Evolutionary conservation across 2,113 vertebrate genomes (phyloP).

Genomic region (Mus pahari): DNA sequence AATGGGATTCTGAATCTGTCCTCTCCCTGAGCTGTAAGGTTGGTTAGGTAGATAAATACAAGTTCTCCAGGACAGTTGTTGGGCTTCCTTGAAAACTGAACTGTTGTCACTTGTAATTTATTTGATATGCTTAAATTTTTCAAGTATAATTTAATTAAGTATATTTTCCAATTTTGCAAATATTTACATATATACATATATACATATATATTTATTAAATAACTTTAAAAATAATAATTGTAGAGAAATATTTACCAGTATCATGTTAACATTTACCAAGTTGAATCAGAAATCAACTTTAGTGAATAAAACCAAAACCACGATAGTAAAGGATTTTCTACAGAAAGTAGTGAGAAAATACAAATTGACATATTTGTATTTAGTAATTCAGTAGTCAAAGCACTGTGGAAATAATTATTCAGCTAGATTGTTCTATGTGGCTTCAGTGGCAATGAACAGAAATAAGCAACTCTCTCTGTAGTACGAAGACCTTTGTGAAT

Average conservation of each 20-base stretch:
- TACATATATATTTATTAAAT: background rate
- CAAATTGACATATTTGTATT: background rate
- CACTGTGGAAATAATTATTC: background rate
- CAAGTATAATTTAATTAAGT: background rate
- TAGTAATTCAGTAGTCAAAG: background rate
- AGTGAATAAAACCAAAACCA: background rate
- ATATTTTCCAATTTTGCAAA: background rate
- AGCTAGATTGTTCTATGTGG: background rate
- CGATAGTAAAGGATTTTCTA: background rate
- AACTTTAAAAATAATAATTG: background rate
- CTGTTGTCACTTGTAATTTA: background rate
- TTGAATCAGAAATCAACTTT: background rate
- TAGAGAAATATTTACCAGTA: background rate
- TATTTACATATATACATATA: too few species aligned
- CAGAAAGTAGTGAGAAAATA: background rate
- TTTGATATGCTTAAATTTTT: background rate
- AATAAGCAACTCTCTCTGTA: background rate
- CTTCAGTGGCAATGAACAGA: too few species aligned
- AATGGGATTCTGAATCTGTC: background rate
- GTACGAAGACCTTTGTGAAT: background rate
- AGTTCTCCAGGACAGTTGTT: background rate
- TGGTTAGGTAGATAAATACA: background rate
- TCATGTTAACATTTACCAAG: background rate
- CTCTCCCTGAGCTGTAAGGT: background rate
- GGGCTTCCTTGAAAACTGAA: background rate